Base-by-base conservation (phyloP, 2,888 invertebrate genomes). In the Mesoligia furuncula region DNA sequence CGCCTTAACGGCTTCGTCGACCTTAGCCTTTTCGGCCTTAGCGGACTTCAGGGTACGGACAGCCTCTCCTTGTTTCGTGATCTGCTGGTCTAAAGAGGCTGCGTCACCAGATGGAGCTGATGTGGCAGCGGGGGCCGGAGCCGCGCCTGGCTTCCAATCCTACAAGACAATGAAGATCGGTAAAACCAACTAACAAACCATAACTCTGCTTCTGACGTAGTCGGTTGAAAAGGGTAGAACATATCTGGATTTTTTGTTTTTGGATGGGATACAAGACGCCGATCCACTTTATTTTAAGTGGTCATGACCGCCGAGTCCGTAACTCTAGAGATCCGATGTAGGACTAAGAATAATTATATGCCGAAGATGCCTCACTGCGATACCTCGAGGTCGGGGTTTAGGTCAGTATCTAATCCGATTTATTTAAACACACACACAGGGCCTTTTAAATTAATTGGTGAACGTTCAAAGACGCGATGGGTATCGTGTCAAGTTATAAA, bases 1-100 rank as follows among this genome's bases (percentile, higher is more conserved):
- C 3, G 90, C 79, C 90, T 98, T 97, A 2, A 95, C 94, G 0
- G 95, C 95, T 67, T 91, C 93, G 80, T 95, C 95, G 0, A 95
- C 87, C 77, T 93, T 93, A 11, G 92, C 86, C 85, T 95, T 93
- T 87, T 97, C 95, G 79, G 95, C 93, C 90, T 98, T 98, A 45
- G 97, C 96, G 0, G 97, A 85, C 92, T 98, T 98, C 20, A 98
- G 95, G 17, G 97, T 96, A 39, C 98, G 97, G 1, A 98, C 97
- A 81, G 78, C 24, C 45, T 88, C 87, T 4, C 87, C 87, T 74
- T 87, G 89, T 70, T 87, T 83, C 1, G 73, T 90, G 80, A 98
- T 97, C 84, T 97, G 85, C 11, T 86, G 82, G 70, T 86, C 84
- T 65, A 83, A 6, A 11, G 80, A 74, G 24, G 75, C 76, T 8